Conservation (phyloP, 2,888 invertebrate genomes). For the Embidobia sp. region DNA sequence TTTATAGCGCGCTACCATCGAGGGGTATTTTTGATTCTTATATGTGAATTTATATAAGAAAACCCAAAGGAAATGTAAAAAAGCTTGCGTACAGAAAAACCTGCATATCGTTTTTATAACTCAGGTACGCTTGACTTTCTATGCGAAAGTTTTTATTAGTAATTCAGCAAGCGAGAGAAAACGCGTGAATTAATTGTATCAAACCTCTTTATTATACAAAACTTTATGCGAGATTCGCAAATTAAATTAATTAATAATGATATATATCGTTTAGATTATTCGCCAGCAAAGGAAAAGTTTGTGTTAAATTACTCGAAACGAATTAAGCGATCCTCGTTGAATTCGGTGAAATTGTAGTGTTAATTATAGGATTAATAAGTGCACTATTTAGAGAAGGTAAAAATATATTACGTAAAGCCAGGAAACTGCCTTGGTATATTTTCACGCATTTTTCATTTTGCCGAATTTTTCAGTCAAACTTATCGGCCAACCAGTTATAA, state of each 20-base stretch:
- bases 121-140: constrained; percentile 11
- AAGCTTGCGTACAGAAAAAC: too few relatives aligned
- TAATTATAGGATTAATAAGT: constrained; percentile 19
- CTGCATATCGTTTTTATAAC: too few relatives aligned
- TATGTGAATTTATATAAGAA: neutral
- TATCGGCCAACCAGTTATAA: too few relatives aligned
- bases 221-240: constrained; percentile 4
- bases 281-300: neutral
- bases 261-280: constrained; percentile 12
- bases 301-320: constrained; percentile 18
- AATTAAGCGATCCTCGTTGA: constrained; percentile 13
- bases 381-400: too few relatives aligned
- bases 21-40: too few relatives aligned
- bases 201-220: constrained; percentile 1
- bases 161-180: constrained; percentile 10
- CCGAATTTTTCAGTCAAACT: too few relatives aligned
- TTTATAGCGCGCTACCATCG: too few relatives aligned
- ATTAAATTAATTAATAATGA: constrained; percentile 19
- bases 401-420: too few relatives aligned
- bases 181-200: constrained; percentile 33
- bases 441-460: too few relatives aligned
- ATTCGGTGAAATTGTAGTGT: constrained; percentile 5
- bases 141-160: constrained; percentile 19
- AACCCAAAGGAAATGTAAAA: neutral
- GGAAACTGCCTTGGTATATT: too few relatives aligned